Base-by-base conservation (phyloP, 2,888 invertebrate species). In the Torymus texanus region DNA sequence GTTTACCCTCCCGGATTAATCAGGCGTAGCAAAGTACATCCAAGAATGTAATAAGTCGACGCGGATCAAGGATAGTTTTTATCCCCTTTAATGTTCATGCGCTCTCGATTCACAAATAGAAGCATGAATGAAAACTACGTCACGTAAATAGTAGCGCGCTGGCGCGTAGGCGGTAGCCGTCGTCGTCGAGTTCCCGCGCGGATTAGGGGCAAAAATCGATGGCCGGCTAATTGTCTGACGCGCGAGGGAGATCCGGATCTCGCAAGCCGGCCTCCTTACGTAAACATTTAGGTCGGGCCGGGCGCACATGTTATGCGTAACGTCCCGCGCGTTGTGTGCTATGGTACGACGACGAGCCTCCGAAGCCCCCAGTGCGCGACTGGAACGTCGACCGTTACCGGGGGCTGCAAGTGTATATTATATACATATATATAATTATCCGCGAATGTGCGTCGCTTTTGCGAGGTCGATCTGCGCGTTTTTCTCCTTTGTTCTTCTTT, bases 151-250 rank as follows among this genome's bases (percentile, higher is more conserved):
- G 14, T 12, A 16, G 12, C 16, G 12, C 16, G 13, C 41, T 4
- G 14, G 11, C 24, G 18, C 13, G 21, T 11, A 59, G n/a, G 12
- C 72, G 14, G 1, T n/a, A 10, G 55, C 12, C 55, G 55, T 1
- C 29, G 24, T 5, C 29, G 29, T 5, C 8, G 29, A 3, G 41
- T 41, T 41, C 41, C 41, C 41, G n/a, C n/a, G 14, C n/a, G 71
- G 76, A 77, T 77, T 77, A 77, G 56, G 16, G 41, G 50, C 13
- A 8, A 50, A 71, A 77, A 77, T 71, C 76, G 29, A 77, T 59
- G 65, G 41, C 10, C 14, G 58, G 50, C 50, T 76, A 63, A 63
- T 56, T 10, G 70, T 66, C 61, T 75, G 75, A 75, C 75, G 75
- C 67, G 67, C 75, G 67, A 51, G 29, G 12, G n/a, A 66, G 50